Evolutionary conservation across 2,888 invertebrate species (phyloP), one percentile per base, ranked within the genome.

Genomic region (Corbicula japonica): DNA sequence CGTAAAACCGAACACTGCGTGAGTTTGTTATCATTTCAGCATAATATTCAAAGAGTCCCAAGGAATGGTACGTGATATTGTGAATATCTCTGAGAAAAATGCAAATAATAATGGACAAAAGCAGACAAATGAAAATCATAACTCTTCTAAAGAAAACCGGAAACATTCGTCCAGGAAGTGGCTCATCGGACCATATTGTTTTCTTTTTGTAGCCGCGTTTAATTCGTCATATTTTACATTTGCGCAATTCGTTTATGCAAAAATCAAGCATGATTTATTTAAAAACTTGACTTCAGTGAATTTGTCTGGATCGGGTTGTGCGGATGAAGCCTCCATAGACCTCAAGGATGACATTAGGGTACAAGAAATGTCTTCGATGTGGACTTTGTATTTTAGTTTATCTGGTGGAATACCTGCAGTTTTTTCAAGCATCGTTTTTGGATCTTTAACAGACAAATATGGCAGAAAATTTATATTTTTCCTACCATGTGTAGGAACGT

Each of bases 391-490:
- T 56, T 54, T 81, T 1, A 73, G 72, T 21, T 12, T 86, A 1
- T 66, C 77, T 2, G 66, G 77, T 0, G 73, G 79, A 10, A 35
- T 84, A 4, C 71, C 83, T 0, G 61, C 75, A 0, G 71, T 85
- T 2, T 18, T 85, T 0, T 63, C 77, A 8, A 77, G 70, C 18
- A 60, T 86, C 12, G 48, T 86, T 18, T 44, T 85, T 15, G 84
- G 84, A 10, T 50, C 82, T 1, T 80, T 63, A 26, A 80, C 85
- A 3, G 86, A 86, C 62, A 71, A 73, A 35, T 77, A 79, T 56
- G 86, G 86, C 4, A 62, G 86, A 4, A 85, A 83, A 66, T 72
- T 77, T 18, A 54, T 84, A 30, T 75, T 85, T 50, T 21, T 80
- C 30, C 41, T 80, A 15, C 75, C 84, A 2, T 60, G 76, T 6